These are phyloP conservation scores for Ostrea edulis DNA, from an alignment of 1,140 invertebrate genomes.

Conservation along the genomic window DNA sequence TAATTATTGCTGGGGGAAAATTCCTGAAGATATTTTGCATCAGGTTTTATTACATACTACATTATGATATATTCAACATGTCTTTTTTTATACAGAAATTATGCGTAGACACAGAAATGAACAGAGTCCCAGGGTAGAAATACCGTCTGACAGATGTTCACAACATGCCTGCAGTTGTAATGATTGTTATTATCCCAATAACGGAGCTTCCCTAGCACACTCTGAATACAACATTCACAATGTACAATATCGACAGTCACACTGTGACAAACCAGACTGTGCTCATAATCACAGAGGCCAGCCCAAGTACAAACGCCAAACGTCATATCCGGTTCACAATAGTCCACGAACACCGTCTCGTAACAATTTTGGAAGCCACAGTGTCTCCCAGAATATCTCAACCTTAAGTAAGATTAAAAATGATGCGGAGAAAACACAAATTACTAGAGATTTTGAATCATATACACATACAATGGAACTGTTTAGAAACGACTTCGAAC, in stretches of 20 bases:
- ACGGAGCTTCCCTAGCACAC: background rate
- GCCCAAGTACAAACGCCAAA: background rate
- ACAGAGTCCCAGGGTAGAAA: background rate
- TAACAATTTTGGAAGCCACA: background rate
- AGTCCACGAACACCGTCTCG: background rate
- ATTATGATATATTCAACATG: background rate
- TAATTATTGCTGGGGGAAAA: background rate
- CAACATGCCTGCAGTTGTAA: background rate
- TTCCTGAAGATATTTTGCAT: background rate
- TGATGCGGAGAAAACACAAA: background rate
- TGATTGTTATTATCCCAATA: background rate
- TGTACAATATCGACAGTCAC: background rate
- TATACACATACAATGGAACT: background rate
- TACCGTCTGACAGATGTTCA: background rate
- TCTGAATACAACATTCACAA: background rate
- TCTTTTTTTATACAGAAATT: background rate
- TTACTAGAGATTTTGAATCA: background rate
- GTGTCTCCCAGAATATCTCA: background rate
- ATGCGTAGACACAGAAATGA: background rate
- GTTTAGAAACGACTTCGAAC: background rate
- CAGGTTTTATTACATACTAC: background rate
- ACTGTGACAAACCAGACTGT: background rate
- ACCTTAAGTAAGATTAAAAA: background rate
- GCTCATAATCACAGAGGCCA: background rate
- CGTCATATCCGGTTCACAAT: background rate